Percentiles rank a stretch among this genome's conserved stretches.
Evolutionary conservation across 2,113 vertebrate genomes (phyloP).

Genomic region (Laticauda colubrina): DNA sequence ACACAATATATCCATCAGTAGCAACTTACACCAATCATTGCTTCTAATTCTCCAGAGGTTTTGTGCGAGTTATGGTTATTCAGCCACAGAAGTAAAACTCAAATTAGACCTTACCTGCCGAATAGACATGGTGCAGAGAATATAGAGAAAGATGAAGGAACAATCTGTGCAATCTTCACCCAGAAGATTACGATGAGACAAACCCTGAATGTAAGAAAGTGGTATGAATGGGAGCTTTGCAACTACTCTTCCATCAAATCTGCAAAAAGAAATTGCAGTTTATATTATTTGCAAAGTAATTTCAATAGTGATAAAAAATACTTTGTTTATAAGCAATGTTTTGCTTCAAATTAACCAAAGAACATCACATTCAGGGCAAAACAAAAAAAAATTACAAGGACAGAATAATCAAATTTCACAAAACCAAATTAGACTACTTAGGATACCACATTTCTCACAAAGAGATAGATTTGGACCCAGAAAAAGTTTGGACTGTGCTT

Average conservation of each 20-base stretch:
- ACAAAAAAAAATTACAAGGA: neutral
- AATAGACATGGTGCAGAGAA: constrained; percentile 99
- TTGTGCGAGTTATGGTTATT: neutral
- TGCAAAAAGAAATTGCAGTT: constrained; percentile 56
- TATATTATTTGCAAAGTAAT: neutral
- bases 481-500: too few species aligned
- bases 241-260: constrained; percentile 96
- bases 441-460: too few species aligned
- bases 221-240: constrained; percentile 95
- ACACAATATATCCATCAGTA: neutral
- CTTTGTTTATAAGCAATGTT: neutral
- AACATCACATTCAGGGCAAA: neutral
- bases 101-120: constrained; percentile 81
- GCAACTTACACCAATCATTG: neutral
- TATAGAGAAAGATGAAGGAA: constrained; percentile 98
- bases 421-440: too few species aligned
- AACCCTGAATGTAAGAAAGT: constrained; percentile 92
- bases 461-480: too few species aligned
- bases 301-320: constrained; percentile 14
- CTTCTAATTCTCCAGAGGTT: neutral
- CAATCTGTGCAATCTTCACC: constrained; percentile 97
- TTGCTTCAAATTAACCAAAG: neutral
- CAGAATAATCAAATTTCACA: neutral
- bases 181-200: constrained; percentile 95
- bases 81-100: neutral